Conservation (phyloP, 2,797 vertebrate genomes). For the Esox masquinongy region DNA sequence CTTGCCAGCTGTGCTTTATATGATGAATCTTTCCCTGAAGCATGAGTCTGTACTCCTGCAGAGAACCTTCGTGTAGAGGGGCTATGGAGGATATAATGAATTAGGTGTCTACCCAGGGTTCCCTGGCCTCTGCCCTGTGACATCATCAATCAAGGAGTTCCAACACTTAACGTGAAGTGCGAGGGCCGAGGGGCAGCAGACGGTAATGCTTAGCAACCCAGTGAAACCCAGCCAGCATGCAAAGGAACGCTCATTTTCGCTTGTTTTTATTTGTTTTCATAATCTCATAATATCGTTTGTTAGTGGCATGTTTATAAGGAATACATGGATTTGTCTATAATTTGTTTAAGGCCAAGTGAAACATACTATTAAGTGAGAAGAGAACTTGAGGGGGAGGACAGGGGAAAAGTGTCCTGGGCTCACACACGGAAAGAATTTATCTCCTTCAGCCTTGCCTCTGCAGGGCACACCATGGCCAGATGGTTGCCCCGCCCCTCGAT, state of each 20-base stretch:
- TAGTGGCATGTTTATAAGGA: slow-evolving; percentile 73
- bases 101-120: slow-evolving; percentile 94
- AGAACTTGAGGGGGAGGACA: slow-evolving; percentile 19
- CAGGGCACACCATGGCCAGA: slow-evolving; percentile 44
- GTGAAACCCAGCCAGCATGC: slow-evolving; percentile 61
- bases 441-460: slow-evolving; percentile 38
- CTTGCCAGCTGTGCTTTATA: slow-evolving; percentile 25
- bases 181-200: slow-evolving; percentile 70
- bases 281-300: slow-evolving; percentile 64
- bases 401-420: slow-evolving; percentile 38
- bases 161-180: slow-evolving; percentile 83
- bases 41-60: slow-evolving; percentile 81
- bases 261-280: slow-evolving; percentile 81
- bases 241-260: slow-evolving; percentile 72
- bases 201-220: slow-evolving; percentile 70
- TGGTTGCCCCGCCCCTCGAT: slow-evolving; percentile 22
- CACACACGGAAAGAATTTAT: slow-evolving; percentile 79
- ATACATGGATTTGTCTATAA: slow-evolving; percentile 73
- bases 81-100: slow-evolving; percentile 95
- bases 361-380: slow-evolving; percentile 68
- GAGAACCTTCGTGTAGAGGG: slow-evolving; percentile 83
- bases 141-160: slow-evolving; percentile 94
- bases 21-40: slow-evolving; percentile 88
- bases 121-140: slow-evolving; percentile 84
- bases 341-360: slow-evolving; percentile 73